Evolutionary conservation across 2,797 vertebrate species (phyloP).

Genomic region (Phoebastria nigripes): DNA sequence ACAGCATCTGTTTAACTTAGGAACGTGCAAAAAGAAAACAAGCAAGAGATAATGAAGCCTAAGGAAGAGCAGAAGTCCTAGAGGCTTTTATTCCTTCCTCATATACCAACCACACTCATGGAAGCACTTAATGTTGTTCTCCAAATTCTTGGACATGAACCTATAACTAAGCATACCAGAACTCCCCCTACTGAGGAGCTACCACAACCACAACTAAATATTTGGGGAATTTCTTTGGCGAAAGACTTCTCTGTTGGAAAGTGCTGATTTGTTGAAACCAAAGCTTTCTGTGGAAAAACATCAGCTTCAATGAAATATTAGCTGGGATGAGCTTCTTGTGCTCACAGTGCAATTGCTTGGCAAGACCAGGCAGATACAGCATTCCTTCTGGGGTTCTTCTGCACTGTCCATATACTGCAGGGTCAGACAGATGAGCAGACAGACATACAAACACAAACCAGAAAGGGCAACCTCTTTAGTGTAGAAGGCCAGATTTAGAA

Average conservation of each 20-base stretch:
- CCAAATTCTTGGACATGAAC: neutral
- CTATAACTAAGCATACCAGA: constrained; percentile 34
- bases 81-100: neutral
- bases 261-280: constrained; percentile 3
- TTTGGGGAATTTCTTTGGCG: neutral
- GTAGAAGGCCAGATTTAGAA: neutral
- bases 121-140: neutral
- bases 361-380: neutral
- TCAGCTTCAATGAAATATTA: neutral
- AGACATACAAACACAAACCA: neutral
- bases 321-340: neutral
- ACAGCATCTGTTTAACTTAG: neutral
- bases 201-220: constrained; percentile 47
- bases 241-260: neutral
- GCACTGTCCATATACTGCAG: neutral
- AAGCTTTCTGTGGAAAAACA: constrained; percentile 4
- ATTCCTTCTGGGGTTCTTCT: neutral
- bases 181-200: constrained; percentile 57
- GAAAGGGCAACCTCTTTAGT: neutral
- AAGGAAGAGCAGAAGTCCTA: neutral
- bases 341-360: neutral
- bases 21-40: neutral
- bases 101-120: neutral
- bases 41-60: neutral
- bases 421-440: neutral